Conservation (phyloP, 2,113 vertebrate species). For the Phycodurus eques region DNA sequence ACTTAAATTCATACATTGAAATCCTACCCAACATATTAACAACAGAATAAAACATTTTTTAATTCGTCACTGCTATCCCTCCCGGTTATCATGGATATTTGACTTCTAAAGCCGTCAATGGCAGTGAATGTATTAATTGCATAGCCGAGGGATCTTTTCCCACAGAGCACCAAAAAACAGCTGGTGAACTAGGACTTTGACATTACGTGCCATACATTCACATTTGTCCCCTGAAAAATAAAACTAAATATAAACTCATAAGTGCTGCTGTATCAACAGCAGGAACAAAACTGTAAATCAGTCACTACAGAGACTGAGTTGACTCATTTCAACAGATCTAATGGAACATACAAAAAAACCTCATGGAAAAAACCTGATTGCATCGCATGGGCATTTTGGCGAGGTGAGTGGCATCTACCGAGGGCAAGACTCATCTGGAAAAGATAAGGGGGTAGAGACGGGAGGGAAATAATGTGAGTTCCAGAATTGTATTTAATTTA, state of each 20-base stretch:
- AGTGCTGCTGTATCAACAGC: background rate
- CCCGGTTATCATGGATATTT: no score
- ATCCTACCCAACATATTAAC: conserved; percentile 34
- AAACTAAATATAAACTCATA: conserved; percentile 23
- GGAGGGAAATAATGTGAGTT: conserved; percentile 30
- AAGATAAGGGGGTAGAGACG: conserved; percentile 42
- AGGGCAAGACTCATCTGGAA: conserved; percentile 72
- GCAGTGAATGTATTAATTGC: conserved; percentile 26
- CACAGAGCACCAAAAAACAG: conserved; percentile 24
- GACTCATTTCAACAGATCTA: conserved; percentile 2
- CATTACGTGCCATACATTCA: conserved; percentile 46
- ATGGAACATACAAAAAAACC: background rate
- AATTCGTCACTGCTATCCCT: no score
- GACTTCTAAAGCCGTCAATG: no score
- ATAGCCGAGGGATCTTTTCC: conserved; percentile 54
- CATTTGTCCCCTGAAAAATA: conserved; percentile 27
- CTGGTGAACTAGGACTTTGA: conserved; percentile 15
- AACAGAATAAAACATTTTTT: conserved; percentile 26
- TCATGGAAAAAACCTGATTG: background rate
- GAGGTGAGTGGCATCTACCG: conserved; percentile 49
- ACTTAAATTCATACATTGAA: conserved; percentile 24
- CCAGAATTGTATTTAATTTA: background rate
- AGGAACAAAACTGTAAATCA: conserved; percentile 28
- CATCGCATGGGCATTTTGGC: conserved; percentile 49
- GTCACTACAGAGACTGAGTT: conserved; percentile 20